Base-by-base conservation (phyloP, 1,140 invertebrate genomes). In the Sminthurinus signatus region DNA sequence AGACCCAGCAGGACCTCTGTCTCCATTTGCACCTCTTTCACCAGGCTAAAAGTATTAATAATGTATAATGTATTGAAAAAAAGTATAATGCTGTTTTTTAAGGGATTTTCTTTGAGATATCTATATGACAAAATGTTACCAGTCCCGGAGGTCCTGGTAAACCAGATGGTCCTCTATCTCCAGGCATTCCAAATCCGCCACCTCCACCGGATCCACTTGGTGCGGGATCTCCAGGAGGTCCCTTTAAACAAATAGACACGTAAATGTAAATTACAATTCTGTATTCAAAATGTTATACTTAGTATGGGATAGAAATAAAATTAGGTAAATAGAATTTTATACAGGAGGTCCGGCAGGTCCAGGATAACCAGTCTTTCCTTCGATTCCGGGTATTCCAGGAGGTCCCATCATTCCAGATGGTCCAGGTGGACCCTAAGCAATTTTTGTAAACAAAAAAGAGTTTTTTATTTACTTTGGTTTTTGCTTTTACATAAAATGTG, bases 21-120 rank as follows among this genome's bases (percentile, higher is more conserved):
- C 78, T 36, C 81, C 81, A 58, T 77, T 74, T 69, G 82, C 81
- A 51, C 81, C 80, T 19, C 78, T 74, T 70, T 82, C 81, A 51
- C 81, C 80, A 21, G 80, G 77, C 76, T 80, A 48, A 52, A 25
- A 12, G 19, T 10, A 63, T 25, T 27, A 63, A 55, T 29, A 23
- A 52, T n/a, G n/a, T n/a, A n/a, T 4, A 50, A 27, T 10, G 17
- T 36, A 46, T 31, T 59, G 10, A 32, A 46, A 12, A 48, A 14
- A 48, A 23, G 8, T 10, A 48, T 8, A 8, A 19, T 14, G 8
- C 46, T 48, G 5, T 14, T 48, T 39, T 39, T 39, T 39, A 39
- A 39, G 8, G 8, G 17, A 39, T 39, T 39, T 39, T 39, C 36
- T 8, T 39, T 17, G 8, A 39, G 8, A 39, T 39, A 17, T 17